Conservation (phyloP, 1,140 invertebrate genomes). For the Phortica variegata region DNA sequence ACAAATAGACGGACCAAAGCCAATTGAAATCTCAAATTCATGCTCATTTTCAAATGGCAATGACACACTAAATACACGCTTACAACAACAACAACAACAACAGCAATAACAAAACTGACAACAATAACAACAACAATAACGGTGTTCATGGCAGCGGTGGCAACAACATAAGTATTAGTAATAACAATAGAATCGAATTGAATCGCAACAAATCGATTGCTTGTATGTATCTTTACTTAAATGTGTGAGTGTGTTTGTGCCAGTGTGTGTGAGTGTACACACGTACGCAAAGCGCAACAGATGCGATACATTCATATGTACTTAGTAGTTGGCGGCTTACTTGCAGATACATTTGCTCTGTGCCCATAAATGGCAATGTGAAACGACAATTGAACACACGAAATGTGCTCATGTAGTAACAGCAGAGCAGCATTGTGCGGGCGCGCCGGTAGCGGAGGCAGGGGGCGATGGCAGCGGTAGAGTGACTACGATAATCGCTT, state of each 20-base stretch:
- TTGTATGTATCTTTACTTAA: too few relatives aligned
- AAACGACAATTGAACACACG: constrained; percentile 19
- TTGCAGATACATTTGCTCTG: constrained; percentile 27
- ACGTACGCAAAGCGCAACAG: neutral
- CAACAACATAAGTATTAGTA: constrained; percentile 16
- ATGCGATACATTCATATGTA: neutral
- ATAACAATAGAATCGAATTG: constrained; percentile 35
- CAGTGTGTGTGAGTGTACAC: too few relatives aligned
- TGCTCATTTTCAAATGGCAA: constrained; percentile 34
- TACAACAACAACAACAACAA: constrained; percentile 23
- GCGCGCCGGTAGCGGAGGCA: constrained; percentile 22
- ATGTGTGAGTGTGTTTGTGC: too few relatives aligned
- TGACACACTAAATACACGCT: constrained; percentile 36
- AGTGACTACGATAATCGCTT: constrained; percentile 16
- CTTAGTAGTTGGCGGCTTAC: neutral
- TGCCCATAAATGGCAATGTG: constrained; percentile 41
- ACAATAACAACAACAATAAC: constrained; percentile 19
- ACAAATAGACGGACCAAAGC: constrained; percentile 17
- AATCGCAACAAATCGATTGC: constrained; percentile 8
- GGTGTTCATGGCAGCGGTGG: too few relatives aligned
- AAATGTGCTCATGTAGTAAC: too few relatives aligned
- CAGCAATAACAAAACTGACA: constrained; percentile 28
- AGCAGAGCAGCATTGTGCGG: too few relatives aligned
- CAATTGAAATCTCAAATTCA: constrained; percentile 43
- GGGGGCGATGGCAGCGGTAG: neutral